Percentiles rank a stretch among this genome's conserved stretches.
Evolutionary conservation across 2,113 vertebrate genomes (phyloP).

Genomic region (Nettapus auritus): DNA sequence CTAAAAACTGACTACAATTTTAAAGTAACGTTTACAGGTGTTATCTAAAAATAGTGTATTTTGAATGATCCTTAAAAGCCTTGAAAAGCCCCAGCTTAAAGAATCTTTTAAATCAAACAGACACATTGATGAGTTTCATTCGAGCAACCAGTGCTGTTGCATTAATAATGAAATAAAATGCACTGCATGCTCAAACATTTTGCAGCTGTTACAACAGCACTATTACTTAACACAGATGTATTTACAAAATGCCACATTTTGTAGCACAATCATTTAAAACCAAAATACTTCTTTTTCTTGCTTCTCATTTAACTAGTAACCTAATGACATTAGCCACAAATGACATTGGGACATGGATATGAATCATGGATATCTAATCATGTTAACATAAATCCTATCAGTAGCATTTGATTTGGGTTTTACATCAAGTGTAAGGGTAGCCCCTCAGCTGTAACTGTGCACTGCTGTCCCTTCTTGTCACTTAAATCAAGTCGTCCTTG

Average conservation of each 20-base stretch:
- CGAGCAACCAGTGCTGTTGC: not conserved
- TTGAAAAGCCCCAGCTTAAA: not conserved
- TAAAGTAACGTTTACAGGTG: not conserved
- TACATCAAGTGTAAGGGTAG: not conserved
- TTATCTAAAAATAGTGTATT: not conserved
- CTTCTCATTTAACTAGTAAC: not conserved
- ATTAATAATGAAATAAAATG: constrained; percentile 12
- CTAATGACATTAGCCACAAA: not conserved
- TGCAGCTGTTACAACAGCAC: not conserved
- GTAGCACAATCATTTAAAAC: not conserved
- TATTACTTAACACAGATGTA: not conserved
- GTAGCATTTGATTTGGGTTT: not conserved
- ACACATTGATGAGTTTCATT: not conserved
- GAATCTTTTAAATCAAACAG: not conserved
- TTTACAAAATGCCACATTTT: not conserved
- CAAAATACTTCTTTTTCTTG: not conserved
- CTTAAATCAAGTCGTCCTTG: not conserved
- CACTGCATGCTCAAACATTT: not conserved
- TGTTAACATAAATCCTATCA: not conserved
- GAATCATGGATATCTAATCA: too few species aligned
- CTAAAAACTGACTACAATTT: not conserved
- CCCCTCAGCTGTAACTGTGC: not conserved
- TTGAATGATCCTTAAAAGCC: not conserved
- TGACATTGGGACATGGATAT: too few species aligned
- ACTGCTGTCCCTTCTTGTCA: not conserved